Evolutionary conservation across 2,113 vertebrate species (phyloP).

Genomic region (Cynopterus brachyotis): DNA sequence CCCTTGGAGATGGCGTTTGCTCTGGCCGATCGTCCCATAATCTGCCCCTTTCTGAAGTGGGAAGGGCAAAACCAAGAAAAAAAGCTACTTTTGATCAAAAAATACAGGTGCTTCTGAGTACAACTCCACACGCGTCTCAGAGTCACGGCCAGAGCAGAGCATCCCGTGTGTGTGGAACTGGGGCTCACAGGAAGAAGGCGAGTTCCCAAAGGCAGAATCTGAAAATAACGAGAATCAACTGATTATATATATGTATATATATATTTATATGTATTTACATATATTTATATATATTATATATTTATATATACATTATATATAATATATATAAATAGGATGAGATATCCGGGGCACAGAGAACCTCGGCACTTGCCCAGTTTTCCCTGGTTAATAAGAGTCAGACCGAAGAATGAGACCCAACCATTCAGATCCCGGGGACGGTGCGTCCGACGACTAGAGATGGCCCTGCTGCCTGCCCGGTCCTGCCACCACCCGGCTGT

Average conservation of each 20-base stretch:
- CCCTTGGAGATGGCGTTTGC: background rate
- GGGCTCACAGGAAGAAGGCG: background rate
- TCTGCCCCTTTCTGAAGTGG: background rate
- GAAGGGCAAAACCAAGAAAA: background rate
- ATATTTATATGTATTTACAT: background rate
- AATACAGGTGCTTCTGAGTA: background rate
- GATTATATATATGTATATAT: no score
- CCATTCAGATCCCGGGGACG: background rate
- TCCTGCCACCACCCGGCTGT: background rate
- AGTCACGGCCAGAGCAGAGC: background rate
- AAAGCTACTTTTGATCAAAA: background rate
- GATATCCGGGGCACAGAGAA: background rate
- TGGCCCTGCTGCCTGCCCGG: background rate
- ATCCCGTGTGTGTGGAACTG: background rate
- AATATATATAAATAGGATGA: background rate
- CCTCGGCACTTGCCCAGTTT: background rate
- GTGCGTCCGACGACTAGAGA: accelerated
- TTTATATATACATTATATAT: no score
- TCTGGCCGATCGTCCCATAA: background rate
- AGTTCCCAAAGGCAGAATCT: background rate
- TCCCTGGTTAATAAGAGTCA: background rate
- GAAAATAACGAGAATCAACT: background rate
- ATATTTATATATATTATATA: background rate
- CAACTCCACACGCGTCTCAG: background rate
- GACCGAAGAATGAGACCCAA: background rate